phyloP scores from a whole-genome alignment of 2,888 invertebrate species.

The Hypselothyrea guttata region DNA sequence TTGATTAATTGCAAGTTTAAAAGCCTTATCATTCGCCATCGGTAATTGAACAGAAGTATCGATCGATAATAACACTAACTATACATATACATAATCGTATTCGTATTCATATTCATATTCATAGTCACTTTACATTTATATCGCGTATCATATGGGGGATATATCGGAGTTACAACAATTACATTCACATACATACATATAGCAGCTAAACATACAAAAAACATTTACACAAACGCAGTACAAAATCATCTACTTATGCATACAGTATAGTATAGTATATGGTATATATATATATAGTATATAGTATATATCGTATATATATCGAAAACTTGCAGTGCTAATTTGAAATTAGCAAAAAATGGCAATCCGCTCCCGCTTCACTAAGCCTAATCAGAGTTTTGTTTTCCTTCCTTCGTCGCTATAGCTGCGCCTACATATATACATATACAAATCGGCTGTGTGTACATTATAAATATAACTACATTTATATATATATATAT shows the following conservation, averaged over 20 bases:
- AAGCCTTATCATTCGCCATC: slow-evolving; percentile 25
- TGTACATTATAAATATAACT: slow-evolving; percentile 29
- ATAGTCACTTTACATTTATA: slow-evolving; percentile 22
- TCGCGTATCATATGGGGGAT: slow-evolving; percentile 17
- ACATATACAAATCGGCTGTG: slow-evolving; percentile 46
- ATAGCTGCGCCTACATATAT: slow-evolving; percentile 22
- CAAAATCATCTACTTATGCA: slow-evolving; percentile 64
- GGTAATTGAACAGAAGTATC: slow-evolving; percentile 27
- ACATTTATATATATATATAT: slow-evolving; percentile 36
- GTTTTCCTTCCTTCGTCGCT: slow-evolving; percentile 1
- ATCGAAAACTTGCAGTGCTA: slow-evolving; percentile 65
- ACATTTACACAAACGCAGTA: slow-evolving; percentile 61
- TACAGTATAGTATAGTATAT: slow-evolving; percentile 20
- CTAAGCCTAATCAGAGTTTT: slow-evolving; percentile 52
- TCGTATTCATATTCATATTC: slow-evolving; percentile 24
- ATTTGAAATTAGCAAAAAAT: slow-evolving; percentile 73
- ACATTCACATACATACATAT: slow-evolving; percentile 33
- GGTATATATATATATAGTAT: slow-evolving; percentile 24
- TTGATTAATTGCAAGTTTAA: no score
- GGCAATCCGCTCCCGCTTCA: slow-evolving; percentile 54
- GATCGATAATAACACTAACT: slow-evolving; percentile 39
- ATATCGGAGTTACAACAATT: slow-evolving; percentile 49
- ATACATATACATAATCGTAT: slow-evolving; percentile 37
- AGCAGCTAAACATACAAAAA: slow-evolving; percentile 41
- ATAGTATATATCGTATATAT: slow-evolving; percentile 29